Evolutionary conservation across 2,113 vertebrate species (phyloP), one percentile per base, ranked within the genome.

Genomic region (Thunnus maccoyii): DNA sequence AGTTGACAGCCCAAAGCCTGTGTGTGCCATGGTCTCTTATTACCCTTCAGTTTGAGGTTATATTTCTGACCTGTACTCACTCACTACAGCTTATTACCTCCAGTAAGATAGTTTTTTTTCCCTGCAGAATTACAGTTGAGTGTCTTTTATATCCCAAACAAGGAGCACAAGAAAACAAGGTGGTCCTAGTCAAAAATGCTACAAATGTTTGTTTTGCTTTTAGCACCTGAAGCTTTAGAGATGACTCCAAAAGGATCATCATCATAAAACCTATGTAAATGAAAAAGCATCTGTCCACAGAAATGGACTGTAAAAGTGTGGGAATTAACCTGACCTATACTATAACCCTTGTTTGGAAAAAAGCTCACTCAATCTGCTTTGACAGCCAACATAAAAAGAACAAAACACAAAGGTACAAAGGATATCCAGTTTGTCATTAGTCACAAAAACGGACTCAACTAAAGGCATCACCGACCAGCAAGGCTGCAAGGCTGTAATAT

Each of bases 371-470:
- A 77, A 86, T 81, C 85, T 86, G 84, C 90, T 76, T 86, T 68
- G 66, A 92, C 74, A 90, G 94, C 93, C 94, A 93, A 88, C 85
- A 80, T 90, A 93, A 93, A 93, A 94, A 86, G 32, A 93, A 87
- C 90, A 90, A 92, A 93, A 92, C 88, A 91, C 20, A 81, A n/a
- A 84, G 83, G 69, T 82, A 83, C 32, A 79, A 87, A 87, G 81
- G 82, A 91, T 73, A 91, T 94, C 91, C 92, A 94, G 91, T 93
- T 93, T 75, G 73, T 92, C 81, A 65, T 87, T 76, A 82, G 32
- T 93, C 81, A 88, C 78, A 91, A 85, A 91, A 85, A 89, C 64
- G 18, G 78, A 81, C 92, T 89, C 76, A 4, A 46, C 27, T 30
- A 57, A 77, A 78, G 48, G 66, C 80, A 73, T 52, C 69, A 72